Evolutionary conservation across 2,797 vertebrate genomes (phyloP).

Genomic region (Paramormyrops hopkinsi): DNA sequence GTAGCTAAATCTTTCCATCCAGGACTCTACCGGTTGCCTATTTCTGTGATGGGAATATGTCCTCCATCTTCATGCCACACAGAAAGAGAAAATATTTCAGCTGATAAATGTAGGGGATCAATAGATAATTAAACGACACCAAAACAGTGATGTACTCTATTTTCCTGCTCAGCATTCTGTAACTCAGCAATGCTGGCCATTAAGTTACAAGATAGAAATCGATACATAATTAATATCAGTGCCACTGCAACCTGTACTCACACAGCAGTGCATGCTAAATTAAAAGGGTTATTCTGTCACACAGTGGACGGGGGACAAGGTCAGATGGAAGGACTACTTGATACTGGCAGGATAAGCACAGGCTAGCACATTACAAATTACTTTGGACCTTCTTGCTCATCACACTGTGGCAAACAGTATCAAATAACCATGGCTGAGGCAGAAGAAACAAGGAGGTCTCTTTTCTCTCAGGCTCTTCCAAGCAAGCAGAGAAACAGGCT

Average conservation of each 20-base stretch:
- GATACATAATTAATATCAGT: conserved; percentile 49
- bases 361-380: background rate
- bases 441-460: conserved; percentile 7
- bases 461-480: background rate
- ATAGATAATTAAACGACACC: conserved; percentile 65
- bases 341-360: background rate
- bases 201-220: conserved; percentile 48
- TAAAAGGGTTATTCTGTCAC: background rate
- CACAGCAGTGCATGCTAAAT: background rate
- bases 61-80: background rate
- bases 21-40: background rate
- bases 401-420: background rate
- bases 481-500: background rate
- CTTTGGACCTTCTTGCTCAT: background rate
- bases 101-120: conserved; percentile 48
- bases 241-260: background rate
- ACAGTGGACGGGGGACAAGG: background rate
- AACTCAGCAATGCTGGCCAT: conserved; percentile 45
- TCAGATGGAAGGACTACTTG: background rate
- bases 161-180: conserved; percentile 37
- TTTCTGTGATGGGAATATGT: background rate
- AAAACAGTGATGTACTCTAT: conserved; percentile 55
- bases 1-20: background rate
- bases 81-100: conserved; percentile 35
- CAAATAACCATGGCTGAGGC: background rate